phyloP scores from a whole-genome alignment of 2,797 vertebrate species.

The Falco novaeseelandiae region DNA sequence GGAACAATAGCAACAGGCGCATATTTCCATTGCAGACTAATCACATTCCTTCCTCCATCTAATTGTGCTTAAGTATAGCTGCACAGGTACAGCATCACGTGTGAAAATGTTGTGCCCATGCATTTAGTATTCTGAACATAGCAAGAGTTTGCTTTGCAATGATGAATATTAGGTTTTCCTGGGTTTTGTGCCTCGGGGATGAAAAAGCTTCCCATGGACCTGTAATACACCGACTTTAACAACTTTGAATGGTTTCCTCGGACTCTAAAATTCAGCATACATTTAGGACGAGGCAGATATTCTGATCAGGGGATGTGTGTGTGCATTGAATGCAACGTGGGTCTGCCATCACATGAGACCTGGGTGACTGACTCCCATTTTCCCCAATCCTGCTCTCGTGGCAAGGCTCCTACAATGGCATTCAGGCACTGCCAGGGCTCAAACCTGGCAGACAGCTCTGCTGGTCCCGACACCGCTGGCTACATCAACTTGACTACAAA shows the following conservation, averaged over 20 bases:
- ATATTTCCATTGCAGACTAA: background rate
- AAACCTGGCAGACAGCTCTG: slow-evolving; percentile 30
- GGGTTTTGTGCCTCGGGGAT: background rate
- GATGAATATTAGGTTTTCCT: background rate
- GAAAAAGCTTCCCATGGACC: background rate
- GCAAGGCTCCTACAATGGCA: background rate
- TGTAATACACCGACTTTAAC: background rate
- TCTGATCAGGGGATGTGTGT: background rate
- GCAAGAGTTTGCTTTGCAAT: background rate
- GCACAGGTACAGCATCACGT: background rate
- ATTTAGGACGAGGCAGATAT: background rate
- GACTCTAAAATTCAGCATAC: background rate
- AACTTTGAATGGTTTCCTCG: background rate
- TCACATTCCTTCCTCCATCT: background rate
- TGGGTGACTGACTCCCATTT: background rate
- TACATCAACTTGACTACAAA: slow-evolving; percentile 19
- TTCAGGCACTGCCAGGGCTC: background rate
- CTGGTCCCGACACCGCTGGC: background rate
- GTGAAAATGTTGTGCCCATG: background rate
- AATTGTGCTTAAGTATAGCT: background rate
- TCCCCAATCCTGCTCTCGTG: background rate
- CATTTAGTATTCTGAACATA: background rate
- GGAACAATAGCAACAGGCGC: background rate
- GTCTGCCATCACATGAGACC: background rate
- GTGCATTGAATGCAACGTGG: background rate